Base-by-base conservation (phyloP, 2,888 invertebrate genomes). In the Melanchra persicariae region DNA sequence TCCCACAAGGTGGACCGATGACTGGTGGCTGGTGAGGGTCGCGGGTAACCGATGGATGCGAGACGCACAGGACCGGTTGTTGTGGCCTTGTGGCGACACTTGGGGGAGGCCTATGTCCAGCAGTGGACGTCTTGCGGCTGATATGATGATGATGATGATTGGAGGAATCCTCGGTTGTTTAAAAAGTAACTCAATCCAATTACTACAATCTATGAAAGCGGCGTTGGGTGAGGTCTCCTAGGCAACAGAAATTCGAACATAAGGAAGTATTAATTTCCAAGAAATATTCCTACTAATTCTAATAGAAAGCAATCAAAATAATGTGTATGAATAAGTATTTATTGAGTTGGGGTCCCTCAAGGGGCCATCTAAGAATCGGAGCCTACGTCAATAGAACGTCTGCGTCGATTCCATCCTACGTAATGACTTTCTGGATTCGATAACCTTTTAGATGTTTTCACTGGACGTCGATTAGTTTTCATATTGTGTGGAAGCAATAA, bases 361-460 rank as follows among this genome's bases (percentile, higher is more conserved):
- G 79, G 57, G 72, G 30, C 37, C 37, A 64, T 83, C 47, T 54
- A 10, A 37, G 58, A 59, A 59, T 54, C 63, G 57, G 6, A 57
- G 45, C 45, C 34, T 60, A 69, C 74, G 74, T 79, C 74, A 82
- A 69, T 69, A 60, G 40, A 45, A 63, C 40, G 37, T 26, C 15
- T 49, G 47, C 60, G 52, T 62, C 82, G 26, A 65, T 62, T 66
- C 62, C 52, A 26, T 26, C 26, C 30, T 49, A 67, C 45, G 51
- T 73, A 55, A 78, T 73, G 40, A 66, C 57, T 74, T 61, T 63
- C 59, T 82, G 82, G 47, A 66, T 63, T 60, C 22, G 60, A 78
- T 71, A 81, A 81, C 54, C 37, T 81, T 69, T 49, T n/a, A 60
- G 51, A 54, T 34, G n/a, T 58, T 59, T 62, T 49, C 52, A 24